These are phyloP conservation scores for Drosophila melanogaster DNA, from an alignment of 1,140 invertebrate species.

Conservation along the genomic window Release_6_plus_ISO1_MT NT_037436.4:19757001-19757500, in stretches of 20 bases:
- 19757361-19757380: conserved; percentile 2
- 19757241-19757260: neutral
- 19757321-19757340: neutral
- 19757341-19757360: neutral
- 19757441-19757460: neutral
- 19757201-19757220: no score
- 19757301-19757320: neutral
- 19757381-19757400: conserved; percentile 17
- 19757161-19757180: no score
- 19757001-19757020: neutral
- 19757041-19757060: neutral
- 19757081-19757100: neutral
- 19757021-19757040: neutral
- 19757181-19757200: no score
- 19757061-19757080: neutral
- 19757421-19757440: conserved; percentile 14
- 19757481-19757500: neutral
- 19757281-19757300: neutral
- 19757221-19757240: neutral
- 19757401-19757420: conserved; percentile 21
- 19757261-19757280: neutral
- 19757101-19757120: neutral
- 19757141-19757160: no score
- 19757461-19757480: no score
- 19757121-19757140: neutral